Evolutionary conservation across 2,888 invertebrate genomes (phyloP).

Genomic region (Phyllotreta striolata): DNA sequence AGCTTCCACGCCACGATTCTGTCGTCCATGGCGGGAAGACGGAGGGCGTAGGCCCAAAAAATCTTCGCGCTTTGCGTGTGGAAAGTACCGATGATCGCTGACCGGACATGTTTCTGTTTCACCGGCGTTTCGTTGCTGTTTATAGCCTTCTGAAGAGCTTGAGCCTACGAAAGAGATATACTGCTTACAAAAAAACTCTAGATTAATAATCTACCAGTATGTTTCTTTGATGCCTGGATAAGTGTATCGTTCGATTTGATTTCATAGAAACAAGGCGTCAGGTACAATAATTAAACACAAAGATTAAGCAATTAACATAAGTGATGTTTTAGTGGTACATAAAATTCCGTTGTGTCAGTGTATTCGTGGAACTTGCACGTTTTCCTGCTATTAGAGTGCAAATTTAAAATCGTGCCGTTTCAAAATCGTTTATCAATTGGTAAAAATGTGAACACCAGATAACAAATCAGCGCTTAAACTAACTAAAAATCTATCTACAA

Average conservation of each 20-base stretch:
- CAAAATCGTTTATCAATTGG: too few species aligned
- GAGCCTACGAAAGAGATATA: slow-evolving; percentile 67
- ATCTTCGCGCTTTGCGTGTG: slow-evolving; percentile 89
- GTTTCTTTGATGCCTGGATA: too few species aligned
- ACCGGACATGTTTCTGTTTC: slow-evolving; percentile 98
- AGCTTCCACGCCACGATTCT: slow-evolving; percentile 99
- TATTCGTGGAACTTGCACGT: too few species aligned
- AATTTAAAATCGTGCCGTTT: neutral
- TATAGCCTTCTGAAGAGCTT: slow-evolving; percentile 92
- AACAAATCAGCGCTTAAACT: neutral
- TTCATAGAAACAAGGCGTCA: too few species aligned
- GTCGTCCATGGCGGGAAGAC: slow-evolving; percentile 88
- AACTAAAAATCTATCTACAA: neutral
- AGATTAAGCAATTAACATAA: too few species aligned
- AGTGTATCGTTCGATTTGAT: too few species aligned
- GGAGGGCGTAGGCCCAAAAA: slow-evolving; percentile 79
- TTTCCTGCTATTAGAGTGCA: neutral
- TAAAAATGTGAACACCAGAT: neutral
- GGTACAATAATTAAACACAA: too few species aligned
- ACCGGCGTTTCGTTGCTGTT: slow-evolving; percentile 91
- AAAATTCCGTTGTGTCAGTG: too few species aligned
- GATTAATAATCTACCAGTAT: neutral
- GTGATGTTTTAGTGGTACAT: too few species aligned
- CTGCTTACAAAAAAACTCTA: neutral
- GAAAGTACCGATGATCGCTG: slow-evolving; percentile 93